Evolutionary conservation across 2,888 invertebrate genomes (phyloP).

Genomic region (Lepetodrilus schrolli): DNA sequence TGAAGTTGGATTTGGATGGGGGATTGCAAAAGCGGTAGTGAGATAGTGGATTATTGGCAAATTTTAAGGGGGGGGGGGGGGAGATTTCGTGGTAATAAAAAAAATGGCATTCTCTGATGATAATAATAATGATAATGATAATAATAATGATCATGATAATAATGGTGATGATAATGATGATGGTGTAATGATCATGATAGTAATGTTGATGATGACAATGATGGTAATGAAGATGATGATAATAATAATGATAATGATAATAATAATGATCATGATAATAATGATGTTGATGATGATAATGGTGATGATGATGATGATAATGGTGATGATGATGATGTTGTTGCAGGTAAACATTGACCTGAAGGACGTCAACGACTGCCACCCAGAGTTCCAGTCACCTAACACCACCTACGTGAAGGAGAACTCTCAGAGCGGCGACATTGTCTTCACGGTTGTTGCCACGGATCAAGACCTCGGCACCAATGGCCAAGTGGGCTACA

Average conservation of each 20-base stretch:
- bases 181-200: background rate
- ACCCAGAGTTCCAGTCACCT: constrained; percentile 87
- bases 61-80: too few relatives aligned
- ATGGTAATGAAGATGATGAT: background rate
- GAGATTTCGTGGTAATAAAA: too few relatives aligned
- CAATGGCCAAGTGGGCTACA: constrained; percentile 88
- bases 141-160: too few relatives aligned
- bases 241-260: background rate
- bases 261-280: background rate
- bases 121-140: too few relatives aligned
- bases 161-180: background rate
- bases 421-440: constrained; percentile 84
- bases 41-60: too few relatives aligned
- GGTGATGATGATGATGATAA: background rate
- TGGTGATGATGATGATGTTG: background rate
- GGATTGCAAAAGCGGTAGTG: too few relatives aligned
- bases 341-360: constrained; percentile 86
- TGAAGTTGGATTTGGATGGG: too few relatives aligned
- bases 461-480: constrained; percentile 88
- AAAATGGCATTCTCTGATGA: too few relatives aligned
- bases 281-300: background rate
- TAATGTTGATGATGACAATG: background rate
- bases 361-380: constrained; percentile 93
- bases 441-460: constrained; percentile 91
- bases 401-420: constrained; percentile 82